These are phyloP conservation scores for Sitta carolinensis DNA, from an alignment of 2,797 vertebrate species.

Conservation along the genomic window DNA sequence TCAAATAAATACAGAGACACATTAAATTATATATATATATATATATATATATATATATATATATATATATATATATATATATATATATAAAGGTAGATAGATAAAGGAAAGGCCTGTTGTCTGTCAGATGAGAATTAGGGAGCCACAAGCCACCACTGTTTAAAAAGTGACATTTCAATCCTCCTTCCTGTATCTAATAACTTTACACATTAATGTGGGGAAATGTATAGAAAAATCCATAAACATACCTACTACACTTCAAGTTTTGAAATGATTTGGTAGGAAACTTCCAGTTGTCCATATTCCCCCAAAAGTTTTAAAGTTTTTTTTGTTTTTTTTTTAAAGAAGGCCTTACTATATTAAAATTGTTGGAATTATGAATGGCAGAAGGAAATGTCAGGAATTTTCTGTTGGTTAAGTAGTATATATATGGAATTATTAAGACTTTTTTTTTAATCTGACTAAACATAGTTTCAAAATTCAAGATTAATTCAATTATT, in stretches of 20 bases:
- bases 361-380: not conserved
- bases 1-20: not conserved
- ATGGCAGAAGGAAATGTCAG: not conserved
- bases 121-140: not conserved
- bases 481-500: not conserved
- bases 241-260: not conserved
- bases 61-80: not conserved
- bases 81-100: not conserved
- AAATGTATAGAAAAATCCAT: not conserved
- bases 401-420: not conserved
- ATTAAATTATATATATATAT: not conserved
- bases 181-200: not conserved
- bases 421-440: not conserved
- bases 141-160: not conserved
- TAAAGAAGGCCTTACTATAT: not conserved
- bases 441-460: rapidly evolving
- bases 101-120: not conserved
- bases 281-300: not conserved
- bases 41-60: not conserved
- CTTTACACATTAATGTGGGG: not conserved
- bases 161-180: not conserved
- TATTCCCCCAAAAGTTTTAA: not conserved
- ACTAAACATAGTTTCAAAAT: not conserved
- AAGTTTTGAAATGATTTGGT: not conserved
- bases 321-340: not conserved